Conservation (phyloP, 2,888 invertebrate genomes). For the Drosophila atripex region DNA sequence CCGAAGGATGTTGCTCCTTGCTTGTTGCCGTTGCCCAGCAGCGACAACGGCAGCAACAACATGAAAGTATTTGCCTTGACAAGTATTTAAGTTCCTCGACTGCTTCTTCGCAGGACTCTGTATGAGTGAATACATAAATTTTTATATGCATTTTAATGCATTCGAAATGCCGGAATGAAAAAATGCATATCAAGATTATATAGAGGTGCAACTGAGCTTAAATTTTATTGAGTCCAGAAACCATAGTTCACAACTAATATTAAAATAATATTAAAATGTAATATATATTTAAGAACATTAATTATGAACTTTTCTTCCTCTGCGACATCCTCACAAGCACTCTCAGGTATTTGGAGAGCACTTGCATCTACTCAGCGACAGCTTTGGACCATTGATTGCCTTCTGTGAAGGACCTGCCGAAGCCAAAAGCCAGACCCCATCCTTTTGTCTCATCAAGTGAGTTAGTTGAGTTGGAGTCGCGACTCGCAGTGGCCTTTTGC, state of each 20-base stretch:
- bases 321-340: background rate
- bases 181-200: conserved; percentile 19
- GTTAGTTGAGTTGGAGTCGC: conserved; percentile 55
- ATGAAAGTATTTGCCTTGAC: conserved; percentile 62
- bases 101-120: conserved; percentile 31
- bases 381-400: conserved; percentile 40
- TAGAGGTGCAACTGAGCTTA: conserved; percentile 13
- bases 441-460: conserved; percentile 55
- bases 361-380: conserved; percentile 21
- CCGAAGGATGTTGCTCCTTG: conserved; percentile 56
- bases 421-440: conserved; percentile 24
- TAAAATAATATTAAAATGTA: background rate
- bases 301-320: background rate
- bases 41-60: conserved; percentile 34
- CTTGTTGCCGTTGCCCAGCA: conserved; percentile 39
- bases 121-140: conserved; percentile 39
- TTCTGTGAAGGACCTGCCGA: conserved; percentile 20
- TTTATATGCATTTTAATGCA: conserved; percentile 46
- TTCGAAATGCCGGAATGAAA: conserved; percentile 27
- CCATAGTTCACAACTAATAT: too few species aligned
- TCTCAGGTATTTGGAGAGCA: background rate
- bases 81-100: conserved; percentile 66
- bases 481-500: conserved; percentile 40
- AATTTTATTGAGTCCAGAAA: conserved; percentile 6
- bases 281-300: background rate